These are phyloP conservation scores for Cataglyphis albicans DNA, from an alignment of 2,888 invertebrate species.

Conservation along the genomic window DNA sequence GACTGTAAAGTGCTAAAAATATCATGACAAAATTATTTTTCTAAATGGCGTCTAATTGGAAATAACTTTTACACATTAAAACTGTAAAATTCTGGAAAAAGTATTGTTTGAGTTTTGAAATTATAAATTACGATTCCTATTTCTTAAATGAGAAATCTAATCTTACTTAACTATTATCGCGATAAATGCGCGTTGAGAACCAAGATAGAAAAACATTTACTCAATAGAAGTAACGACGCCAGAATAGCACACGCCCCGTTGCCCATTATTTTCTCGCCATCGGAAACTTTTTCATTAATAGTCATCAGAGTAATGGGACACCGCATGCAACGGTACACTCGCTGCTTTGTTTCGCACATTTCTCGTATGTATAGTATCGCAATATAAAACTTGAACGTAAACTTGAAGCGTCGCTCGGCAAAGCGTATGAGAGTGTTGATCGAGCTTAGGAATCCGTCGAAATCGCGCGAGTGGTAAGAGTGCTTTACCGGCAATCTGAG, in stretches of 20 bases:
- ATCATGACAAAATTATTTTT: neutral
- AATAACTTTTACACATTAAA: neutral
- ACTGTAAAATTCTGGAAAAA: neutral
- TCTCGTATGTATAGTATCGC: slow-evolving; percentile 25
- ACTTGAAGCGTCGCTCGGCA: slow-evolving; percentile 21
- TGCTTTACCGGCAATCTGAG: slow-evolving; percentile 58
- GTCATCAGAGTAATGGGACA: slow-evolving; percentile 30
- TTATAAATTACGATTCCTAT: neutral
- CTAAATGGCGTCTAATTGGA: neutral
- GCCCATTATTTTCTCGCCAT: neutral
- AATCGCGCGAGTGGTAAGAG: slow-evolving; percentile 59
- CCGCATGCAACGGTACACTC: neutral
- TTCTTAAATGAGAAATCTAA: neutral
- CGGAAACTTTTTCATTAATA: slow-evolving; percentile 33
- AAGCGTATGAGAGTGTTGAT: slow-evolving; percentile 67
- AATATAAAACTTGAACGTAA: slow-evolving; percentile 28
- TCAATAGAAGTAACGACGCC: neutral
- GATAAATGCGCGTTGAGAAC: neutral
- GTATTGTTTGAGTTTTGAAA: neutral
- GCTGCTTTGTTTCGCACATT: slow-evolving; percentile 34
- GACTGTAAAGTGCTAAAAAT: neutral
- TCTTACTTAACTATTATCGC: neutral
- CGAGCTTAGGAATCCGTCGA: slow-evolving; percentile 61
- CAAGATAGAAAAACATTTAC: too few relatives aligned
- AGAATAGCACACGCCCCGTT: neutral